Base-by-base conservation (phyloP, 2,888 invertebrate genomes). In the Tetragnatha montana region DNA sequence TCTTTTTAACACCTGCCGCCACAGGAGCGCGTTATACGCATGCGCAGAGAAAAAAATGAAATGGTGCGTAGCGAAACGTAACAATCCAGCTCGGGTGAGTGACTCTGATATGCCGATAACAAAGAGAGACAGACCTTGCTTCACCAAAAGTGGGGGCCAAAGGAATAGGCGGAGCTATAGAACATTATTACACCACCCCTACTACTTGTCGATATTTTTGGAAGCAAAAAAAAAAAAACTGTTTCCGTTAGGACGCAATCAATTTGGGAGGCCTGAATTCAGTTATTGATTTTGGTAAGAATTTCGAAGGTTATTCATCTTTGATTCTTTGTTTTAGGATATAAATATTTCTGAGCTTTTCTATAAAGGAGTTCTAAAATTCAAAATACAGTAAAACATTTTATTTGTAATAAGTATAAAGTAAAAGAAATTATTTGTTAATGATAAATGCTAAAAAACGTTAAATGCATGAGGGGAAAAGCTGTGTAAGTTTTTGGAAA, bases 31-130 rank as follows among this genome's bases (percentile, higher is more conserved):
- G 49, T 69, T 47, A 50, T 81, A 76, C 85, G 89, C 89, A 85
- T 89, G 89, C 85, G 35, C 85, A 73, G 76, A 50, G 70, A 51
- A 17, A 49, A 14, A 17, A 49, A 75, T 71, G 81, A 85, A 89
- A 81, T 85, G 89, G 81, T 73, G 84, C 89, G 89, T 81, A 89
- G 76, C 89, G 85, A 89, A 88, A 89, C 71, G 81, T 74, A 88
- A 83, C 83, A 78, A 83, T 70, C 69, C 69, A 22, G 76, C 21
- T 60, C 76, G 82, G 87, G 76, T 82, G 73, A 82, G 51, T 88
- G 87, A 82, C 81, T 88, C 21, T 47, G 60, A 71, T 79, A 69
- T 71, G 22, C 14, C 22, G 51, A 79, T 35, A 85, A 85, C 70
- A 78, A 51, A 78, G 51, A 21, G 35, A 35, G 35, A 35, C 35